phyloP scores from a whole-genome alignment of 2,888 invertebrate species.

The Dysmachus trigonus region DNA sequence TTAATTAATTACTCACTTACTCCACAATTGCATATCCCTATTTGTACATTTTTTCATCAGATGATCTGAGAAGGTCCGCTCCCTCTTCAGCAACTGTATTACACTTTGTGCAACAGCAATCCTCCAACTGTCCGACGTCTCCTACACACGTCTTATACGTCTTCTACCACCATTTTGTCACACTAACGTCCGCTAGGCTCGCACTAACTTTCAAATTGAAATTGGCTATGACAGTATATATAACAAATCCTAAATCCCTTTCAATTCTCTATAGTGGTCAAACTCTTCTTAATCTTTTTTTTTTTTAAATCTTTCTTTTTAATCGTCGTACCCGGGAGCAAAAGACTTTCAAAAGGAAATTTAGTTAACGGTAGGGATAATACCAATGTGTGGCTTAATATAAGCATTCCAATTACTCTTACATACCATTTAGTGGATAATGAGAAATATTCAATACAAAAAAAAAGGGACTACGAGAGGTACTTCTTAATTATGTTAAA shows the following conservation, averaged over 20 bases:
- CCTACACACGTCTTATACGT: background rate
- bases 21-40: constrained; percentile 52
- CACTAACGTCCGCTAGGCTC: background rate
- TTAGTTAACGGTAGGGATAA: constrained; percentile 54
- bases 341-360: constrained; percentile 55
- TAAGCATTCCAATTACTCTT: constrained; percentile 15
- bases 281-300: background rate
- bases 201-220: constrained; percentile 8
- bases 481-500: constrained; percentile 35
- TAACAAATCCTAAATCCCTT: background rate
- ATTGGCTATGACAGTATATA: constrained; percentile 28
- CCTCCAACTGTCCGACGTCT: background rate
- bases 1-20: constrained; percentile 22
- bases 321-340: constrained; percentile 45
- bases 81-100: constrained; percentile 43
- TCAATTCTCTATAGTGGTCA: constrained; percentile 1
- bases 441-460: constrained; percentile 9
- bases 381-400: constrained; percentile 48
- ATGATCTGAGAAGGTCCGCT: constrained; percentile 70
- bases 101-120: background rate
- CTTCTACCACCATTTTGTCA: background rate
- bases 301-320: background rate
- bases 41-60: constrained; percentile 78
- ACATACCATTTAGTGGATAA: background rate
- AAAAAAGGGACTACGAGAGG: constrained; percentile 40